These are phyloP conservation scores for Epinotia demarniana DNA, from an alignment of 2,888 invertebrate genomes.

Conservation along the genomic window DNA sequence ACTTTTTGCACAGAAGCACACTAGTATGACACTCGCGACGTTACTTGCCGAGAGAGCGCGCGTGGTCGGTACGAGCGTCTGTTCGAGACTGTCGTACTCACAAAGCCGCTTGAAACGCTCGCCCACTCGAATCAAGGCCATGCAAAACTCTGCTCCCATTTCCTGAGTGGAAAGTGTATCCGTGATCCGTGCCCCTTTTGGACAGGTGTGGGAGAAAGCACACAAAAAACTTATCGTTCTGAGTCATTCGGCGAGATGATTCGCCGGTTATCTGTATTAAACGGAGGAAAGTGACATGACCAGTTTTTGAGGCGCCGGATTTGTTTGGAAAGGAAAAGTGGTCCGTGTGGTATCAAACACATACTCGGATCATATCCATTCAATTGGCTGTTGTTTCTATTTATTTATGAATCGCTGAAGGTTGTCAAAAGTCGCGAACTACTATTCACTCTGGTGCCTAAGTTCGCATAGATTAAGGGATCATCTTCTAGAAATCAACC, in stretches of 20 bases:
- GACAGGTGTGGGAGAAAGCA: constrained; percentile 83
- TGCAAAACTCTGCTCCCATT: constrained; percentile 80
- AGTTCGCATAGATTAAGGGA: not conserved
- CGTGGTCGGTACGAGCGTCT: constrained; percentile 54
- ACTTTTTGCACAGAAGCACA: constrained; percentile 56
- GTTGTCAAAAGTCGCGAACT: not conserved
- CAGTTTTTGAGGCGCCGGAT: constrained; percentile 70
- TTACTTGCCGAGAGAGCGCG: constrained; percentile 52
- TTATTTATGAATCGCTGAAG: not conserved
- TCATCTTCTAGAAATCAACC: too few relatives aligned
- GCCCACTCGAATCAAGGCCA: constrained; percentile 75
- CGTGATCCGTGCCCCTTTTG: constrained; percentile 80
- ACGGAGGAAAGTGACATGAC: constrained; percentile 76
- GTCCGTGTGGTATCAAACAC: constrained; percentile 36
- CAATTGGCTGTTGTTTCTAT: constrained; percentile 12
- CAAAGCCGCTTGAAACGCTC: constrained; percentile 56
- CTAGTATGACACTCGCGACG: constrained; percentile 64
- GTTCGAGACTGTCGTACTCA: constrained; percentile 63
- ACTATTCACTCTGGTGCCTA: not conserved
- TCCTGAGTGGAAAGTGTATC: constrained; percentile 82
- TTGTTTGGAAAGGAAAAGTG: constrained; percentile 63
- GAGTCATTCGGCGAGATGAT: constrained; percentile 76
- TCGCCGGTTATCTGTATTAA: constrained; percentile 59
- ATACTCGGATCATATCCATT: constrained; percentile 31
- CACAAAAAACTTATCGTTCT: constrained; percentile 76